These are phyloP conservation scores for Helicoverpa armigera DNA, from an alignment of 1,140 invertebrate genomes.

Conservation along the genomic window DNA sequence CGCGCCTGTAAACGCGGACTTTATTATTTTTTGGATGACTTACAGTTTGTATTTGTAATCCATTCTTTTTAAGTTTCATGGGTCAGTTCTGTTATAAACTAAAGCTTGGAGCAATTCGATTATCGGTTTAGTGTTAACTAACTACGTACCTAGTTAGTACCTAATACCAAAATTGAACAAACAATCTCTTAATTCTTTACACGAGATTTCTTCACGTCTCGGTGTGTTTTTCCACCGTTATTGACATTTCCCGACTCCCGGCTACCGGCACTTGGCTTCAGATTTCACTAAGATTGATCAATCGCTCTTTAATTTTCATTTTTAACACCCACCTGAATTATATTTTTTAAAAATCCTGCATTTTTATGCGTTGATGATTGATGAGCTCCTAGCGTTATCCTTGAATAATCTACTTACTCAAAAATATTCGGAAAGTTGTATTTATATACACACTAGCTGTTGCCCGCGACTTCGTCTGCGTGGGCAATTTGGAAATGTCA, in stretches of 20 bases:
- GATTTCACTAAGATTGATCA: constrained; percentile 71
- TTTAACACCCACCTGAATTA: constrained; percentile 47
- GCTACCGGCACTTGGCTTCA: constrained; percentile 61
- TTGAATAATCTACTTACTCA: not conserved
- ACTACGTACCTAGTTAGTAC: too few species aligned
- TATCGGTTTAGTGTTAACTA: too few species aligned
- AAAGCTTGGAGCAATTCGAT: too few species aligned
- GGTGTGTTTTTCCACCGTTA: constrained; percentile 60
- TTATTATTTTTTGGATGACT: not conserved
- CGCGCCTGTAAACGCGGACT: constrained; percentile 5
- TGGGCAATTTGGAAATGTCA: too few species aligned
- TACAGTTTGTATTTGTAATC: not conserved
- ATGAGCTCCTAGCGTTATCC: not conserved
- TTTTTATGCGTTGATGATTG: constrained; percentile 23
- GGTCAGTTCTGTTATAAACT: too few species aligned
- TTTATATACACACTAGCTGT: too few species aligned
- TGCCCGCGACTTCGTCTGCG: too few species aligned
- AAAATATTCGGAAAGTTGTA: not conserved
- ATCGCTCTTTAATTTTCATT: constrained; percentile 70
- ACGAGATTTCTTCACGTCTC: not conserved
- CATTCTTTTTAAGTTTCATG: not conserved
- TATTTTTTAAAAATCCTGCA: constrained; percentile 18
- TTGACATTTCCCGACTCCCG: constrained; percentile 63
- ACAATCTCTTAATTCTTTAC: not conserved
- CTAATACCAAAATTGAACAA: not conserved